Base-by-base conservation (phyloP, 2,888 invertebrate genomes). In the Andrena fulva region DNA sequence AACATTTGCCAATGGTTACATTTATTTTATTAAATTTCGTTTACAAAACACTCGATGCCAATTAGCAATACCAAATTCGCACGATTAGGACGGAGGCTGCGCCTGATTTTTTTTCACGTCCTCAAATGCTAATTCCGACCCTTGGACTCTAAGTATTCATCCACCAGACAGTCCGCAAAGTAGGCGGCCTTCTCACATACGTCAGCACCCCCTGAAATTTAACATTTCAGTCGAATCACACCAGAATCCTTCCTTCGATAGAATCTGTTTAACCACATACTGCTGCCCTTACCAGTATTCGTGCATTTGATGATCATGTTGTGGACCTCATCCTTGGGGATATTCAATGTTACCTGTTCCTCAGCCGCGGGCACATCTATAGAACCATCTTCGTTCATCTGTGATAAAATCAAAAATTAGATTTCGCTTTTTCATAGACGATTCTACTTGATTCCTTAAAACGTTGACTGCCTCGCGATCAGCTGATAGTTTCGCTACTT, bases 361-460 rank as follows among this genome's bases (percentile, higher is more conserved):
- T 60, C 70, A 48, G 42, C 60, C 31, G 59, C 59, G 1, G 72
- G 77, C 29, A 59, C 73, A 52, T 87, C 52, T 8, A 87, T 8
- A 0, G 62, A 68, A 24, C 81, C 87, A 16, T 84, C 69, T 0
- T 70, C 7, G 4, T 60, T 54, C 27, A 84, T 24, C 87, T 87
- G 33, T 16, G 33, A 52, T 0, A 73, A 27, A 4, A 12, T 20
- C 31, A 63, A 8, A 77, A 59, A 42, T 69, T 16, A 52, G 2
- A 31, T 56, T 56, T 0, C 27, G 24, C 29, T 10, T 8, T 24
- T 56, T 24, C 0, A 16, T 59, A 29, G 16, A 16, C 6, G 42
- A 42, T 42, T 42, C 42, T 16, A 16, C 42, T 42, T 42, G 16
- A 42, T 16, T 16, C 42, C 42, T 42, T 42, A 42, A 42, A 42